Conservation (phyloP, 2,797 vertebrate species). For the Mionectes olivaceus region DNA sequence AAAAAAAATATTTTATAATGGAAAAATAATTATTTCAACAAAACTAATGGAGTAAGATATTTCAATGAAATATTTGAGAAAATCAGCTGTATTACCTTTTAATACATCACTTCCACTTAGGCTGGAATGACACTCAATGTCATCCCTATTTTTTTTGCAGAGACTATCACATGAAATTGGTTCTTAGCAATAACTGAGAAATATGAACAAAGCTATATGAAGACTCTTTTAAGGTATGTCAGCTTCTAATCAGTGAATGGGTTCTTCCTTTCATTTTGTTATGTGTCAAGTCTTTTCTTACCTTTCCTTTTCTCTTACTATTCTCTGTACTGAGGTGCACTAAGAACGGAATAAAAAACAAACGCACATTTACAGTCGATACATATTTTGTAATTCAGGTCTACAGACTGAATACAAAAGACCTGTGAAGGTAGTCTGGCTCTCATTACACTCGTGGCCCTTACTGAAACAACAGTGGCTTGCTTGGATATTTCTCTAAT, state of each 20-base stretch:
- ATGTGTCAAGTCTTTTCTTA: neutral
- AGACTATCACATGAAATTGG: neutral
- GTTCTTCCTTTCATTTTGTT: neutral
- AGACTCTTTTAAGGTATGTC: neutral
- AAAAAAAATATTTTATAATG: neutral
- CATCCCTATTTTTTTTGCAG: neutral
- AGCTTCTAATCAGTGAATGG: neutral
- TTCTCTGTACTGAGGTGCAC: neutral
- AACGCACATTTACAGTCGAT: neutral
- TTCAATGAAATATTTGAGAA: neutral
- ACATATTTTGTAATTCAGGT: neutral
- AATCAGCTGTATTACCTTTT: neutral
- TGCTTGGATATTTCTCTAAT: neutral
- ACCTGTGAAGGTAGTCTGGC: neutral
- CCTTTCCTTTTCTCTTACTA: neutral
- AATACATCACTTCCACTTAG: neutral
- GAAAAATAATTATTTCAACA: neutral
- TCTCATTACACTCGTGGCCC: fast-evolving
- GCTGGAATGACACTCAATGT: neutral
- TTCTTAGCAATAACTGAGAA: neutral
- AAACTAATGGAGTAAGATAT: neutral
- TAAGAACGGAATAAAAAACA: neutral
- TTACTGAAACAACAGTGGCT: neutral
- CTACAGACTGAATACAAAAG: neutral
- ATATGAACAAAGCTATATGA: neutral